Evolutionary conservation across 1,140 invertebrate genomes (phyloP).

Genomic region (Caerostris extrusa): DNA sequence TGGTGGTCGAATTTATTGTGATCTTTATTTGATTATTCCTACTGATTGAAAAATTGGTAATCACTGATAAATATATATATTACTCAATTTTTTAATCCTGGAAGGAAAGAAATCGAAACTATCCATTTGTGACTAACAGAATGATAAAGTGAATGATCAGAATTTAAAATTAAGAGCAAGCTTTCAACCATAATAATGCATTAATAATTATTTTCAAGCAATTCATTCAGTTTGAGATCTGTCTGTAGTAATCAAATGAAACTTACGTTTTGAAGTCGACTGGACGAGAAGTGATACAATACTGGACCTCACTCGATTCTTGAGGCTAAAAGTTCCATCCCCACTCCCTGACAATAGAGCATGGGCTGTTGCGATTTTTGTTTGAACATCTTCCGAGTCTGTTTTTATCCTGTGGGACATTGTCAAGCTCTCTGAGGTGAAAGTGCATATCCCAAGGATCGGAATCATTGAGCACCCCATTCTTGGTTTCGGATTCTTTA

Average conservation of each 20-base stretch:
- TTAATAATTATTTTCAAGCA: background rate
- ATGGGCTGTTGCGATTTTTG: constrained; percentile 64
- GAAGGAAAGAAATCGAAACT: too few relatives aligned
- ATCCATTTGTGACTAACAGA: too few relatives aligned
- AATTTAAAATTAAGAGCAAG: too few relatives aligned
- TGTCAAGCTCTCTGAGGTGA: constrained; percentile 72
- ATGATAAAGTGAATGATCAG: too few relatives aligned
- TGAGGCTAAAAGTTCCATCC: constrained; percentile 92
- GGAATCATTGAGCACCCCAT: constrained; percentile 18
- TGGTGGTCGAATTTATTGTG: too few relatives aligned
- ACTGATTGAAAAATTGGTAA: too few relatives aligned
- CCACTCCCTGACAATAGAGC: constrained; percentile 82
- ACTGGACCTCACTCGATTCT: constrained; percentile 95
- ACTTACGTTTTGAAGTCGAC: constrained; percentile 87
- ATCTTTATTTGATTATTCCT: too few relatives aligned
- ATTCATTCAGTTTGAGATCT: constrained; percentile 37
- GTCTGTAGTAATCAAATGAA: constrained; percentile 28
- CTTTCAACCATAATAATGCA: too few relatives aligned
- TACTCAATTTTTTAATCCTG: too few relatives aligned
- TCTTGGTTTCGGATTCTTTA: constrained; percentile 38
- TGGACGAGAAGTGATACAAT: constrained; percentile 95
- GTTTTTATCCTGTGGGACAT: constrained; percentile 58
- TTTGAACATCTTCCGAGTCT: constrained; percentile 71
- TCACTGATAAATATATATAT: too few relatives aligned
- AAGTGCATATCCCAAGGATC: constrained; percentile 72